Evolutionary conservation across 2,797 vertebrate genomes (phyloP), one percentile per base, ranked within the genome.

Genomic region (Sphenopsis melanotis): DNA sequence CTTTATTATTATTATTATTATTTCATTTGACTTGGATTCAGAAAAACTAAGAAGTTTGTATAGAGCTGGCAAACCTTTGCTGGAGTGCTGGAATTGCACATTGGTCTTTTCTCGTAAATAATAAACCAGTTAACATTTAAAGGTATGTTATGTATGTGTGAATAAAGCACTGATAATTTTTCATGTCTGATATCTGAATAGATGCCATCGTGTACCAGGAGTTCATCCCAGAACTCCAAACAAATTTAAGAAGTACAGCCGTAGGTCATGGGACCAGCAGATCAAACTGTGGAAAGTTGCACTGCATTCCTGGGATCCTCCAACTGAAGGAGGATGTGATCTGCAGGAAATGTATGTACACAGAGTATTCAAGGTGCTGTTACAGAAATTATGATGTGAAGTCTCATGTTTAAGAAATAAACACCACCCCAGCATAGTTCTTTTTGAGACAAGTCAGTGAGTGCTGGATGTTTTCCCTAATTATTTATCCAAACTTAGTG

Each of bases 241-340:
- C 93, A 99, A 99, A 85, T 99, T 99, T 90, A 99, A 99, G 95
- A 99, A 99, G 91, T 99, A 99, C 81, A 99, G 99, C 94, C 99
- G 99, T 2, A 98, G 99, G 56, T 99, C 99, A 0, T 99, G 99
- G 99, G 99, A 99, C 97, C 99, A 99, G 94, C 99, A 99, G 86
- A 99, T 99, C 90, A 99, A 98, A 77, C 97, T 99, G n/a, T 99
- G 99, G 99, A 99, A 98, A 89, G 99, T 99, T 88, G 99, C 99
- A 6, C 93, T 99, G 80, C 99, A 99, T 36, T 98, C 98, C 7
- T 99, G 99, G 99, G 99, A 99, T 90, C 99, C 99, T 27, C 99
- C 99, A 0, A 42, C 96, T 27, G 98, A 98, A 70, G 98, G 97
- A 53, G 97, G 97, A 56, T 96, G 94, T 82, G 98, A 98, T 59